Percentiles rank a stretch among this genome's conserved stretches.
These are phyloP conservation scores for Anguilla rostrata DNA, from an alignment of 2,113 vertebrate genomes.

Conservation along the genomic window DNA sequence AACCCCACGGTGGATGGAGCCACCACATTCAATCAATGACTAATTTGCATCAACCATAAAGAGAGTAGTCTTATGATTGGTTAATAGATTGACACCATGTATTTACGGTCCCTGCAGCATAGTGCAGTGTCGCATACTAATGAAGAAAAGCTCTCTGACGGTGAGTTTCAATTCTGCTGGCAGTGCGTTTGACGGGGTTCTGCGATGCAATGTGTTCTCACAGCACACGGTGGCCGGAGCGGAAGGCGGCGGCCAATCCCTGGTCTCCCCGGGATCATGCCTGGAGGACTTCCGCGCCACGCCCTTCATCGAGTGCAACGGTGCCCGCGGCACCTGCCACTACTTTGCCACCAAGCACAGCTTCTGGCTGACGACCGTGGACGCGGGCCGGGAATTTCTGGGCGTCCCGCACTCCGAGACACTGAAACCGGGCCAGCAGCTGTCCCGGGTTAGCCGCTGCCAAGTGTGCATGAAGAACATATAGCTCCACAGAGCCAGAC, in stretches of 20 bases:
- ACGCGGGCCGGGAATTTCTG: constrained; percentile 75
- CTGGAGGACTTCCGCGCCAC: constrained; percentile 92
- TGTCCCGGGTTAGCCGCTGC: constrained; percentile 67
- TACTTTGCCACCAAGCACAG: constrained; percentile 97
- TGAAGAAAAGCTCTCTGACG: not conserved
- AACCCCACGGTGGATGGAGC: too few species aligned
- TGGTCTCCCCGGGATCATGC: constrained; percentile 92
- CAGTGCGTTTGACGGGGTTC: not conserved
- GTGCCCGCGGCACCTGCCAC: constrained; percentile 85
- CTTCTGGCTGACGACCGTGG: constrained; percentile 92
- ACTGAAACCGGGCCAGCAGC: constrained; percentile 82
- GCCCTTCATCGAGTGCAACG: constrained; percentile 94
- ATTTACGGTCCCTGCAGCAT: not conserved
- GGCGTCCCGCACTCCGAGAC: constrained; percentile 69
- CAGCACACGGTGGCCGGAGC: constrained; percentile 90
- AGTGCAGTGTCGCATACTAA: not conserved
- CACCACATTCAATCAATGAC: too few species aligned
- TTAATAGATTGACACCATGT: too few species aligned
- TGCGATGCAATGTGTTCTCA: constrained; percentile 32
- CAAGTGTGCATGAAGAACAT: constrained; percentile 96
- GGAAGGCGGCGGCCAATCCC: constrained; percentile 89
- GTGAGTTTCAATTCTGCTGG: not conserved
- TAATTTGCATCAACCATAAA: too few species aligned
- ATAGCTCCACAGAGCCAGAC: constrained; percentile 60
- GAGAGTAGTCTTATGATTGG: too few species aligned